These are phyloP conservation scores for Mylabris phalerata DNA, from an alignment of 1,140 invertebrate species.

Conservation along the genomic window DNA sequence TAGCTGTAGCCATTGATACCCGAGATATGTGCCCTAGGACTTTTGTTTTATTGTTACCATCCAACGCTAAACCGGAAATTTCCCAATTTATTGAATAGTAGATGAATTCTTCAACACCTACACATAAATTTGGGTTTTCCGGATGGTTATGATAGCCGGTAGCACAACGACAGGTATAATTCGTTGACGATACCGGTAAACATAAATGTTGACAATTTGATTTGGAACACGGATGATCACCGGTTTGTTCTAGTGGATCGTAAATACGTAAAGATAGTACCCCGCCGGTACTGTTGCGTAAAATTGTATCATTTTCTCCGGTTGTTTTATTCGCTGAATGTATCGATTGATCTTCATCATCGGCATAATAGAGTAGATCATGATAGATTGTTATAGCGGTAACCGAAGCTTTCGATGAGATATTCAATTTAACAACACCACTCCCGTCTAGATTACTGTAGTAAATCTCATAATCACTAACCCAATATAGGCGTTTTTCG, in stretches of 20 bases:
- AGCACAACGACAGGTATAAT: constrained; percentile 65
- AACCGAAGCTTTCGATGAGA: constrained; percentile 40
- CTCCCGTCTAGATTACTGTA: constrained; percentile 53
- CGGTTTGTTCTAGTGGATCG: constrained; percentile 55
- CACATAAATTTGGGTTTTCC: constrained; percentile 45
- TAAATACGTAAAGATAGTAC: constrained; percentile 65
- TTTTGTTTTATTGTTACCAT: constrained; percentile 41
- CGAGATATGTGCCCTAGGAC: constrained; percentile 72
- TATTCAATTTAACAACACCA: constrained; percentile 40
- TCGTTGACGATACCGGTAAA: constrained; percentile 53
- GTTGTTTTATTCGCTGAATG: constrained; percentile 49
- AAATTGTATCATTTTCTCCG: constrained; percentile 37
- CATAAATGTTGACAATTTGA: constrained; percentile 74
- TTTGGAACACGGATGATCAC: constrained; percentile 48
- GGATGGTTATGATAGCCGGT: constrained; percentile 59
- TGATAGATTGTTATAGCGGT: constrained; percentile 54
- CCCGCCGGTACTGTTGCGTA: constrained; percentile 45
- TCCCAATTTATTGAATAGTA: constrained; percentile 72
- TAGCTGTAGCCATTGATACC: constrained; percentile 63
- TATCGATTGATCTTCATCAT: constrained; percentile 51
- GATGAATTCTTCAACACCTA: constrained; percentile 59
- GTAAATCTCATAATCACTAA: constrained; percentile 56
- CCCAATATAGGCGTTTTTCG: constrained; percentile 62
- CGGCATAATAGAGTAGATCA: constrained; percentile 53
- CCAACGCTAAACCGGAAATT: constrained; percentile 60